Percentiles rank a stretch among this genome's conserved stretches.
phyloP scores from a whole-genome alignment of 30 jellyfish, hydroid and myxozoan genomes.

The Nemopilema nomurai region DNA sequence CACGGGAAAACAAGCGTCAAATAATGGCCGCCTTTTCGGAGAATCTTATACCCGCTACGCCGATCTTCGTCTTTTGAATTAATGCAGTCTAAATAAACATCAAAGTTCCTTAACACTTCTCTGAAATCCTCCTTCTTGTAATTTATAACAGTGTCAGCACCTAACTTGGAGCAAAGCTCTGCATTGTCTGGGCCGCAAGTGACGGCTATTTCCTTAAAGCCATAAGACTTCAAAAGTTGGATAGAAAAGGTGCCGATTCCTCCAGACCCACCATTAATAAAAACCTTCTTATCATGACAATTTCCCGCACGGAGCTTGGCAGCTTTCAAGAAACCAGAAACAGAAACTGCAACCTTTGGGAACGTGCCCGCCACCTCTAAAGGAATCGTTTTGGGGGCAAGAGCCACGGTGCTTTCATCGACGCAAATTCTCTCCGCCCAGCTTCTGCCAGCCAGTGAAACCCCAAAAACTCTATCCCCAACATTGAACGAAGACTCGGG shows the following conservation, averaged over 20 bases:
- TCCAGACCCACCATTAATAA: conserved; percentile 61
- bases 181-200: conserved; percentile 40
- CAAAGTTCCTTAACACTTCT: conserved; percentile 25
- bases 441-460: conserved; percentile 50
- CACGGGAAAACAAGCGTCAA: conserved; percentile 47
- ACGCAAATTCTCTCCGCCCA: conserved; percentile 65
- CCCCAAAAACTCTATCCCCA: conserved; percentile 61
- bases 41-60: conserved; percentile 28
- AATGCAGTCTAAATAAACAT: conserved; percentile 38
- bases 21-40: conserved; percentile 47
- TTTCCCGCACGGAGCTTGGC: conserved; percentile 17
- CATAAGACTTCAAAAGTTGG: conserved; percentile 35
- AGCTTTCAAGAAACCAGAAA: conserved; percentile 51
- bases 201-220: conserved; percentile 50
- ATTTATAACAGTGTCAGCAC: conserved; percentile 44
- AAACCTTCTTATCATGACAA: conserved; percentile 27
- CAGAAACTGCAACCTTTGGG: conserved; percentile 52
- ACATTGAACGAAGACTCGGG: conserved; percentile 18
- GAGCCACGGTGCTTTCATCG: conserved; percentile 47
- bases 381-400: conserved; percentile 53
- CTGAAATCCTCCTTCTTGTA: conserved; percentile 44
- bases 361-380: conserved; percentile 54
- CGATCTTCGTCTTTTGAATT: conserved; percentile 41
- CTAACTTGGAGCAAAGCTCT: conserved; percentile 39
- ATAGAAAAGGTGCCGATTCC: conserved; percentile 53